phyloP scores from a whole-genome alignment of 2,888 invertebrate species.

The Anaspis maculata region DNA sequence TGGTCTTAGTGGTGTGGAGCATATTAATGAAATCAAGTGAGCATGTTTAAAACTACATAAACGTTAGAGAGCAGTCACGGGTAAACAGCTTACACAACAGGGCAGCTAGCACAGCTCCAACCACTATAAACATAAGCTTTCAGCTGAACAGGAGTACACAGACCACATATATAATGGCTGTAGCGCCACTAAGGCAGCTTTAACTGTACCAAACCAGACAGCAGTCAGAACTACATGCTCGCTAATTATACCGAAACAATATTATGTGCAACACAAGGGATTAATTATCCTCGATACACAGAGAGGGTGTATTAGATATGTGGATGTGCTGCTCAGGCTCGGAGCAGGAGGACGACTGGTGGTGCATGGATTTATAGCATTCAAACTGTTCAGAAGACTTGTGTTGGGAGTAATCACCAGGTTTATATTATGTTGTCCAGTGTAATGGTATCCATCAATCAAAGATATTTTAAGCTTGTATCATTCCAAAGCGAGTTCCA shows the following conservation, averaged over 20 bases:
- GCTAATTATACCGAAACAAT: conserved; percentile 44
- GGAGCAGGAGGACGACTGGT: too few species aligned
- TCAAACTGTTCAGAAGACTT: too few species aligned
- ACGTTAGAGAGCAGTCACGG: conserved; percentile 11
- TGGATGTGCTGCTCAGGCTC: too few species aligned
- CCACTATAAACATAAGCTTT: conserved; percentile 18
- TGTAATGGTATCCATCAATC: too few species aligned
- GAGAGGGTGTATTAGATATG: conserved; percentile 34
- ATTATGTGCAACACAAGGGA: conserved; percentile 42
- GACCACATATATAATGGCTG: conserved; percentile 19
- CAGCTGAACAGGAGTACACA: conserved; percentile 15
- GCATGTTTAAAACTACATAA: conserved; percentile 20
- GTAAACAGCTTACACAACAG: conserved; percentile 13
- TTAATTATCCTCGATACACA: conserved; percentile 42
- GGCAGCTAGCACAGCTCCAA: conserved; percentile 10
- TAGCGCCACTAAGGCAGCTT: conserved; percentile 19
- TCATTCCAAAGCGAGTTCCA: too few species aligned
- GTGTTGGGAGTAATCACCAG: too few species aligned
- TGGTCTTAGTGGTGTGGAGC: too few species aligned
- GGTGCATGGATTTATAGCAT: too few species aligned
- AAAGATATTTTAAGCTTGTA: too few species aligned
- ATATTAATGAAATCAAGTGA: conserved; percentile 21
- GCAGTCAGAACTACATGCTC: conserved; percentile 38
- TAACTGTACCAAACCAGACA: conserved; percentile 31
- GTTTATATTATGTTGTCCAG: too few species aligned